These are phyloP conservation scores for Pygoscelis antarcticus DNA, from an alignment of 2,113 vertebrate species.

Conservation along the genomic window DNA sequence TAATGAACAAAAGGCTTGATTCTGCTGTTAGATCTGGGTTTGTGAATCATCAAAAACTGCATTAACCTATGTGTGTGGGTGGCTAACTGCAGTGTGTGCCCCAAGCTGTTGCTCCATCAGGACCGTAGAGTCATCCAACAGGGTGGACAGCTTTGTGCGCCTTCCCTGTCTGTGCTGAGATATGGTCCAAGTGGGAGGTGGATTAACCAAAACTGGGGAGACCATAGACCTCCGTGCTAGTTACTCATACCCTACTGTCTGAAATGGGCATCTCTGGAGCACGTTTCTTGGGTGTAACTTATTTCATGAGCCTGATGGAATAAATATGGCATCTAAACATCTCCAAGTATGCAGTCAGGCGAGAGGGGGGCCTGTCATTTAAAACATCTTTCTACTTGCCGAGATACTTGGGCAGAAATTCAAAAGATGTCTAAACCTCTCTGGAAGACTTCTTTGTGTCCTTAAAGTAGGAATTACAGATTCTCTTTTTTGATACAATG, in stretches of 20 bases:
- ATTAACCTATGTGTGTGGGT: constrained; percentile 56
- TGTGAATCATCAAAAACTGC: constrained; percentile 65
- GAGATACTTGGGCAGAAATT: constrained; percentile 22
- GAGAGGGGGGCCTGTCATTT: constrained; percentile 10
- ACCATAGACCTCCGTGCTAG: constrained; percentile 27
- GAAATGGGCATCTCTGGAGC: constrained; percentile 47
- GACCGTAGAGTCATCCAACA: constrained; percentile 19
- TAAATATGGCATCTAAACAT: constrained; percentile 57
- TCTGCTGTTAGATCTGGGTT: constrained; percentile 15
- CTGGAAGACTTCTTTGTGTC: not conserved
- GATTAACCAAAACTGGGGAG: constrained; percentile 44
- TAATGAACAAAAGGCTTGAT: constrained; percentile 44
- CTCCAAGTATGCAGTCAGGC: constrained; percentile 53
- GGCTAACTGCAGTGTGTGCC: constrained; percentile 32
- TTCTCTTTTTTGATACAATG: not conserved
- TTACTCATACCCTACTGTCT: constrained; percentile 58
- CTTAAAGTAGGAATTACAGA: constrained; percentile 1
- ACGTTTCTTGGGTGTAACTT: constrained; percentile 66
- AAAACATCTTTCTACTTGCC: constrained; percentile 6
- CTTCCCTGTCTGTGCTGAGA: constrained; percentile 21
- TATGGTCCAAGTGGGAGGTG: constrained; percentile 48
- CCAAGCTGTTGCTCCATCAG: constrained; percentile 32
- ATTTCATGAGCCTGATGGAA: constrained; percentile 63
- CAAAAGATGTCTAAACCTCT: not conserved
- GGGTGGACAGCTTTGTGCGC: constrained; percentile 47